A percentile compares a stretch with the other conserved stretches of the same genome.
These are phyloP conservation scores for Heliocidaris tuberculata DNA, from an alignment of 35 echinoderm and acorn worm species.

Conservation along the genomic window DNA sequence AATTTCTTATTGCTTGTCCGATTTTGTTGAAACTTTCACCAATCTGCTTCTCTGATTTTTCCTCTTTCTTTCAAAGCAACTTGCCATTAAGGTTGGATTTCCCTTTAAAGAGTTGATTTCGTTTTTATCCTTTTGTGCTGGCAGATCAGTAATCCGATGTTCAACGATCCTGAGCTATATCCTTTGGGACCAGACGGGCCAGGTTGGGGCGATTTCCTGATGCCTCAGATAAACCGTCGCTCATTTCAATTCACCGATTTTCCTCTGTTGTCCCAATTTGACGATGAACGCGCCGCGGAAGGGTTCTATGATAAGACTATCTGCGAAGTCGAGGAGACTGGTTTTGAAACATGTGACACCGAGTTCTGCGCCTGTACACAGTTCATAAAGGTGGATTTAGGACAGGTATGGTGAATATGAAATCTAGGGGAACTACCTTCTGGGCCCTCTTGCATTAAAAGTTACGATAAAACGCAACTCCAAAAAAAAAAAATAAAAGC, in stretches of 20 bases:
- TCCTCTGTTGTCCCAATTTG: neutral
- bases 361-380: conserved; percentile 25
- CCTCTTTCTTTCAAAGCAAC: too few relatives aligned
- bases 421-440: too few relatives aligned
- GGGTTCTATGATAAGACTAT: neutral
- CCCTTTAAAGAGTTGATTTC: neutral
- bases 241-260: neutral
- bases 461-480: too few relatives aligned
- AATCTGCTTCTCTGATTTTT: too few relatives aligned
- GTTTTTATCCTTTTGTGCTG: neutral
- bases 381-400: neutral
- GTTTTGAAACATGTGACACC: neutral
- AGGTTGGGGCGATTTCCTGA: neutral
- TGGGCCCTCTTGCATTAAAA: too few relatives aligned
- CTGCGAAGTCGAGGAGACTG: neutral
- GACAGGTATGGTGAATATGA: neutral
- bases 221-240: neutral
- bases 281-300: neutral
- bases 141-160: conserved; percentile 1
- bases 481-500: too few relatives aligned
- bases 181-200: neutral
- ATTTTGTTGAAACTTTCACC: too few relatives aligned
- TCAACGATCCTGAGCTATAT: conserved; percentile 22
- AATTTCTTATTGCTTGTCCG: too few relatives aligned
- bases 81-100: too few relatives aligned